A percentile compares a stretch with the other conserved stretches of the same genome.
Conservation (phyloP, 2,113 vertebrate genomes). For the Thamnophis sirtalis region DNA sequence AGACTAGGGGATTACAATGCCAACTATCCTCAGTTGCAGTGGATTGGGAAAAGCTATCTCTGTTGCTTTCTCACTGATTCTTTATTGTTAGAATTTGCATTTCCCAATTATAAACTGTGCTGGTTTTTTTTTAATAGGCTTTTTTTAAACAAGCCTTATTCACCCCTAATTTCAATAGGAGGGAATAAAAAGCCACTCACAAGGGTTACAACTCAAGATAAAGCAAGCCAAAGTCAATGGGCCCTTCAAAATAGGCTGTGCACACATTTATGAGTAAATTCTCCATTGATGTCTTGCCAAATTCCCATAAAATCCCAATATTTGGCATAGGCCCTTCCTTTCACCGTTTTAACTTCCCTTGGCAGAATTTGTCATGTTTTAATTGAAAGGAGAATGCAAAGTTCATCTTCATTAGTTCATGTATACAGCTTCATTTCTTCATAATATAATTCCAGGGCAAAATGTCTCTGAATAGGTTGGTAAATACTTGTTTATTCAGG, state of each 20-base stretch:
- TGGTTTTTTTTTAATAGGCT: not conserved
- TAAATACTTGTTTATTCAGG: not conserved
- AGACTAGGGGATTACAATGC: not conserved
- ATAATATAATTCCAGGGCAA: fast-evolving
- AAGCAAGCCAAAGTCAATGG: slow-evolving; percentile 38
- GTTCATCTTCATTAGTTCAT: slow-evolving; percentile 19
- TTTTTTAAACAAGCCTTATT: slow-evolving; percentile 2
- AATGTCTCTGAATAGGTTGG: not conserved
- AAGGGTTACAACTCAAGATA: slow-evolving; percentile 9
- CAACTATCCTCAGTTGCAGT: not conserved
- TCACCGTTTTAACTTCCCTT: slow-evolving; percentile 37
- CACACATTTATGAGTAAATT: slow-evolving; percentile 27
- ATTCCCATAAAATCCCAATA: slow-evolving; percentile 41
- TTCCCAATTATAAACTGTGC: not conserved
- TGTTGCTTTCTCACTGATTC: not conserved
- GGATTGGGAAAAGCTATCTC: not conserved
- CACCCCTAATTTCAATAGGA: not conserved
- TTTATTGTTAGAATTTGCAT: not conserved
- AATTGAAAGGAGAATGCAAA: slow-evolving; percentile 51
- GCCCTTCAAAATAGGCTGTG: slow-evolving; percentile 24
- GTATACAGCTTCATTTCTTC: slow-evolving; percentile 31
- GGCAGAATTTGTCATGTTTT: slow-evolving; percentile 38
- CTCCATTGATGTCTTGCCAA: slow-evolving; percentile 32
- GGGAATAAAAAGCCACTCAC: slow-evolving; percentile 24
- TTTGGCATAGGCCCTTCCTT: slow-evolving; percentile 31